Base-by-base conservation (phyloP, 2,113 vertebrate species). In the Semnornis frantzii region DNA sequence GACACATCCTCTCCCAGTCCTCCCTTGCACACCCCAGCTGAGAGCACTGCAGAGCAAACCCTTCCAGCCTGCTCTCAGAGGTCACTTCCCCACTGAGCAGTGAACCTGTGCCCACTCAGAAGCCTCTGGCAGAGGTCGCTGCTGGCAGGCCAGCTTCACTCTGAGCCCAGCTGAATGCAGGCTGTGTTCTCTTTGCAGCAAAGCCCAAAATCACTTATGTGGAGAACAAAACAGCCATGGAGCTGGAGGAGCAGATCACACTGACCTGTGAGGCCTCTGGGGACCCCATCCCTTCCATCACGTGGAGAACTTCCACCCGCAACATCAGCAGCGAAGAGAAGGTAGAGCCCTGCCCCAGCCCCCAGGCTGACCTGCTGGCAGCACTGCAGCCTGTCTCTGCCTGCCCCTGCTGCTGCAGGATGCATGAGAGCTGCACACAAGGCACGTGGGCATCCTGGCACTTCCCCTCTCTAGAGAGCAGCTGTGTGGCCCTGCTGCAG, bases 181-280 rank as follows among this genome's bases (percentile, higher is more conserved):
- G 12, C 2, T 87, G 13, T 23, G n/a, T 25, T 58, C 24, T 5
- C 50, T 90, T 96, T 94, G 39, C 96, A 99, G 99, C 99, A 87
- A 99, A 99, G 95, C 99, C 99, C 81, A 99, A 98, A 95, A 99
- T 99, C 97, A 99, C 99, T 3, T 99, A 98, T 13, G 98, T 99
- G 92, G 98, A 99, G 84, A 99, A 99, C 96, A 98, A 98, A 97
- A 99, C 98, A 5, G 98, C 98, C 14, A 98, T 99, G 83, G 99
- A 99, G 93, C 98, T 98, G 97, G 98, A 99, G 50, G 98, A 99
- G 16, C 98, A 99, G 97, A 98, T 99, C 79, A 99, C 98, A 2
- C 97, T 99, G 80, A 99, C 99, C 44, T 99, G 99, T 23, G 99
- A 99, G 93, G 99, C 99, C 6, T 99, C 98, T 0, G 99, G 99